Evolutionary conservation across 1,140 invertebrate genomes (phyloP).

Genomic region (Heliconius melpomene): DNA sequence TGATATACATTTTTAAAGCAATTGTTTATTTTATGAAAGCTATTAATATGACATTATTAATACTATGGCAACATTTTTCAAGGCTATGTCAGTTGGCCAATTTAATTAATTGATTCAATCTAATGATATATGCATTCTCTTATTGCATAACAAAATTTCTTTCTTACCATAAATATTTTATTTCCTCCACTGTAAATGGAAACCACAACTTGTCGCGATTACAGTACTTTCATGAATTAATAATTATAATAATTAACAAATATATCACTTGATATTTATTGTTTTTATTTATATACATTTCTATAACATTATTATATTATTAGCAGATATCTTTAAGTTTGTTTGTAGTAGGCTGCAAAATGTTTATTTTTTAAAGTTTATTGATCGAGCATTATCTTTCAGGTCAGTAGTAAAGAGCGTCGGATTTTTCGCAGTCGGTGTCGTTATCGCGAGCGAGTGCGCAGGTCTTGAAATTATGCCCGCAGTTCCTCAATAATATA

Average conservation of each 20-base stretch:
- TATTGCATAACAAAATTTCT: too few species aligned
- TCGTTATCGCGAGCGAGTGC: slow-evolving; percentile 86
- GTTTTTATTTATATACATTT: not conserved
- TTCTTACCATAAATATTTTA: too few species aligned
- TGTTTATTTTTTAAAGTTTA: slow-evolving; percentile 28
- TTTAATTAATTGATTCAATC: too few species aligned
- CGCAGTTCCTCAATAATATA: slow-evolving; percentile 71
- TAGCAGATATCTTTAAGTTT: not conserved
- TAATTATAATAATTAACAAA: not conserved
- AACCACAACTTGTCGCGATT: too few species aligned
- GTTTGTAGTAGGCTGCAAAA: not conserved
- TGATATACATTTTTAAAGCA: too few species aligned
- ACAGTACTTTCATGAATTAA: not conserved
- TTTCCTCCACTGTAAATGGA: too few species aligned
- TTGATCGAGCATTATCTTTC: slow-evolving; percentile 61
- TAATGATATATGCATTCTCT: too few species aligned
- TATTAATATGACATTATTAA: too few species aligned
- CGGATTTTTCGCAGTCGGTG: slow-evolving; percentile 84
- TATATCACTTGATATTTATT: not conserved
- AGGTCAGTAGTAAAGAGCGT: slow-evolving; percentile 88
- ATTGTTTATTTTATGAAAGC: too few species aligned
- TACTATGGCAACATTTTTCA: too few species aligned
- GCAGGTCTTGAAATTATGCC: slow-evolving; percentile 85
- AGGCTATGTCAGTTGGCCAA: too few species aligned
- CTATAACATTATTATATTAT: not conserved